These are phyloP conservation scores for Toxotes chatareus DNA, from an alignment of 2,113 vertebrate species.

Conservation along the genomic window DNA sequence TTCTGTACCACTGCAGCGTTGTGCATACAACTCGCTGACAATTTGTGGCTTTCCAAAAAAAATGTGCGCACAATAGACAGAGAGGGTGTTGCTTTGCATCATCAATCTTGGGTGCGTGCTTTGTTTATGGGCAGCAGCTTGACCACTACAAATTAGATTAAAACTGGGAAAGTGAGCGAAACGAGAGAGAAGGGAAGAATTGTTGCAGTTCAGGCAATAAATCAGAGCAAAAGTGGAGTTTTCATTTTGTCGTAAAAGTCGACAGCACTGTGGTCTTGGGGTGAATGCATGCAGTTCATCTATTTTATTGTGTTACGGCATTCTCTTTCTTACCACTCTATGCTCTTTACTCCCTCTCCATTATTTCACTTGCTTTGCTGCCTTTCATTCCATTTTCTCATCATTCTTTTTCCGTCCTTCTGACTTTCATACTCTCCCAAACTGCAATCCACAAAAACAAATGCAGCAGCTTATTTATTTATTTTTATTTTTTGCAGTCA, in stretches of 20 bases:
- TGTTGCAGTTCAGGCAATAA: slow-evolving; percentile 53
- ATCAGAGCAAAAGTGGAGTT: slow-evolving; percentile 65
- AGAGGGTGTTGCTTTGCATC: slow-evolving; percentile 39
- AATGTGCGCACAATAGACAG: slow-evolving; percentile 29
- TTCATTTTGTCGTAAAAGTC: slow-evolving; percentile 72
- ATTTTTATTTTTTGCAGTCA: too few relatives aligned
- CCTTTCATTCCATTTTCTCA: neutral
- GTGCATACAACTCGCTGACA: slow-evolving; percentile 1
- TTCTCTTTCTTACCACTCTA: slow-evolving; percentile 20
- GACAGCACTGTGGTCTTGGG: slow-evolving; percentile 28
- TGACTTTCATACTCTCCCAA: slow-evolving; percentile 13
- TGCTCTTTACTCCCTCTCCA: slow-evolving; percentile 11
- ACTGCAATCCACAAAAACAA: neutral
- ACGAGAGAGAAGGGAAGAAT: slow-evolving; percentile 39
- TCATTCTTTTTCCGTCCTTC: neutral
- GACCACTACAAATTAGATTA: slow-evolving; percentile 73
- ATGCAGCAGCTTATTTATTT: too few relatives aligned
- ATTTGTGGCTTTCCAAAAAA: slow-evolving; percentile 28
- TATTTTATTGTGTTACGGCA: slow-evolving; percentile 48
- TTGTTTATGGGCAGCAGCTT: slow-evolving; percentile 83
- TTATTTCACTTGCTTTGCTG: slow-evolving; percentile 44
- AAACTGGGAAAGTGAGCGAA: slow-evolving; percentile 56
- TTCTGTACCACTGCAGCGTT: slow-evolving; percentile 16
- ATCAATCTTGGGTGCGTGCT: slow-evolving; percentile 68
- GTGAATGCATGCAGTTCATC: slow-evolving; percentile 57